Evolutionary conservation across 2,113 vertebrate genomes (phyloP).

Genomic region (Pomatorhinus ruficollis): DNA sequence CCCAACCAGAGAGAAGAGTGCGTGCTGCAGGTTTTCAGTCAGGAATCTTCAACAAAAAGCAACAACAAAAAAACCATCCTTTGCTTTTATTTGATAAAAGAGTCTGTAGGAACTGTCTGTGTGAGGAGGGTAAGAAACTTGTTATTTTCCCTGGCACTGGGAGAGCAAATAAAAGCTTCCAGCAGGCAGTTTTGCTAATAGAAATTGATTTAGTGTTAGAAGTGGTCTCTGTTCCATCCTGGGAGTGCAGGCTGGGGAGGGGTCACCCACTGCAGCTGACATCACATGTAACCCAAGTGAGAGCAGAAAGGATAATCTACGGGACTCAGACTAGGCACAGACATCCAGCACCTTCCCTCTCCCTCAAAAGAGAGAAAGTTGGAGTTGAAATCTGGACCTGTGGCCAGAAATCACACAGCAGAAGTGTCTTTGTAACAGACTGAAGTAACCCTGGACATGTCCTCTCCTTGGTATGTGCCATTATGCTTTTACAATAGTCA

Average conservation of each 20-base stretch:
- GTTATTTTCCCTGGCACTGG: background rate
- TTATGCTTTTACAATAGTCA: background rate
- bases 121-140: background rate
- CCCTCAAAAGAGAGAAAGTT: background rate
- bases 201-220: background rate
- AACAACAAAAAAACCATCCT: background rate
- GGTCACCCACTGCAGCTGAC: background rate
- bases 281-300: background rate
- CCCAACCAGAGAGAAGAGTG: conserved; percentile 37
- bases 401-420: background rate
- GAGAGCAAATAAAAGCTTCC: background rate
- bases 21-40: conserved; percentile 30
- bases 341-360: background rate
- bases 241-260: background rate
- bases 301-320: background rate
- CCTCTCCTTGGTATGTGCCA: background rate
- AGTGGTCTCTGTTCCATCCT: background rate
- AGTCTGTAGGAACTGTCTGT: background rate
- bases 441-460: background rate
- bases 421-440: background rate
- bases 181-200: background rate
- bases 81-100: background rate
- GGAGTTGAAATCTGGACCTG: background rate
- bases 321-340: background rate
- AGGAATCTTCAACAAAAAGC: conserved; percentile 15